Base-by-base conservation (phyloP, 1,140 invertebrate species). In the Schlechtendalia chinensis region DNA sequence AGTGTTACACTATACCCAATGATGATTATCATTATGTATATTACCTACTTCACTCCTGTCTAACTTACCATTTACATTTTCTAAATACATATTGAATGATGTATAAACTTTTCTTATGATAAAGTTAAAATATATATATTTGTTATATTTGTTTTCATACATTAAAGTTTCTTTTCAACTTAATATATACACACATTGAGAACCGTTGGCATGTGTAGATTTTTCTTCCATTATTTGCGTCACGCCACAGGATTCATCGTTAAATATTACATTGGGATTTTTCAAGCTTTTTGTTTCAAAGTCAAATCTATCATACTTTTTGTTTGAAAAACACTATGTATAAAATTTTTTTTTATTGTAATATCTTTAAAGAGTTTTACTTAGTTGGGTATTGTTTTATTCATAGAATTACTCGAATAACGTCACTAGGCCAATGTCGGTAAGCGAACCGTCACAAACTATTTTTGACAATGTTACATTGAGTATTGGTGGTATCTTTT, bases 401-500 rank as follows among this genome's bases (percentile, higher is more conserved):
- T 67, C 39, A 45, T n/a, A 63, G 14, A 32, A 19, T 16, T 65
- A 69, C 22, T 22, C 6, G 8, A 69, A 69, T 69, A 72, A 53
- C 24, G 29, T 17, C n/a, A 53, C 22, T 22, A 16, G 4, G n/a
- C 22, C 5, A 24, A 32, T 72, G n/a, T 45, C 29, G 32, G 32
- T 17, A 56, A 74, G 29, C 24, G 72, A 74, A 77, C 54, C 54
- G n/a, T 77, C 32, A 77, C 53, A 77, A 77, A 77, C 45, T 77
- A 45, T 39, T 58, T 59, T 58, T 77, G 72, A 45, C 29, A 75
- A 58, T 59, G 14, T 58, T 58, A 22, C 27, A 11, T 39, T 12
- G 19, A 12, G n/a, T 77, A 32, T 24, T 27, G 29, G 27, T 39
- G 16, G 53, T 16, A 27, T 24, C 22, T 27, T 14, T n/a, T 12